Base-by-base conservation (phyloP, 2,113 vertebrate species). In the Desmodus rotundus region DNA sequence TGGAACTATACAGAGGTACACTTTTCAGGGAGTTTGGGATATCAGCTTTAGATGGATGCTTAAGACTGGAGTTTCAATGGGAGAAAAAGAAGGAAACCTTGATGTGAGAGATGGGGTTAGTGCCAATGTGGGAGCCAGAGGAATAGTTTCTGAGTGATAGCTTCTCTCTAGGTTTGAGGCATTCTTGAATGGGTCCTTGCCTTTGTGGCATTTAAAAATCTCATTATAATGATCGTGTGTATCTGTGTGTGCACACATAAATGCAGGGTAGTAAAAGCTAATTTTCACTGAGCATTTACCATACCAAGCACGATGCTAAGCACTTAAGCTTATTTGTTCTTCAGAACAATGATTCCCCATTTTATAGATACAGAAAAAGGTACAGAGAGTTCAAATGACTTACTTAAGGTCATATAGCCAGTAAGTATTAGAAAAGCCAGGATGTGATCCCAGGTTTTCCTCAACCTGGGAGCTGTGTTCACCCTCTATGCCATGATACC, bases 201-300 rank as follows among this genome's bases (percentile, higher is more conserved):
- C 54, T 80, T 87, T 92, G 52, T 87, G 88, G 38, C 50, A 85
- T 84, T 92, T 76, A 92, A 74, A 94, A 80, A 78, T 85, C n/a
- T 92, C 68, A 76, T 67, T 77, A 67, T 81, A 63, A 90, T 68
- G 41, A 54, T 24, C n/a, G 9, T 76, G 16, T 41, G 47, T 13
- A 11, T 61, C 5, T 83, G 43, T 43, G 20, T 70, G 65, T 24
- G 12, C 41, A n/a, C 45, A 50, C 67, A 58, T 9, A 58, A 28
- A 15, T 16, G 10, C 26, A 85, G 3, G 92, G 24, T 22, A 74
- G 70, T 36, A 92, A 87, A 89, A 24, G 24, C 28, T 70, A 77
- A 81, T 81, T 94, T 96, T 91, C 36, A 85, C 7, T 67, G 72
- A 93, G 16, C 0, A 28, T 82, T 95, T 91, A 68, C 41, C 54